These are phyloP conservation scores for Listrodromus nycthemerus DNA, from an alignment of 2,888 invertebrate species.

Conservation along the genomic window DNA sequence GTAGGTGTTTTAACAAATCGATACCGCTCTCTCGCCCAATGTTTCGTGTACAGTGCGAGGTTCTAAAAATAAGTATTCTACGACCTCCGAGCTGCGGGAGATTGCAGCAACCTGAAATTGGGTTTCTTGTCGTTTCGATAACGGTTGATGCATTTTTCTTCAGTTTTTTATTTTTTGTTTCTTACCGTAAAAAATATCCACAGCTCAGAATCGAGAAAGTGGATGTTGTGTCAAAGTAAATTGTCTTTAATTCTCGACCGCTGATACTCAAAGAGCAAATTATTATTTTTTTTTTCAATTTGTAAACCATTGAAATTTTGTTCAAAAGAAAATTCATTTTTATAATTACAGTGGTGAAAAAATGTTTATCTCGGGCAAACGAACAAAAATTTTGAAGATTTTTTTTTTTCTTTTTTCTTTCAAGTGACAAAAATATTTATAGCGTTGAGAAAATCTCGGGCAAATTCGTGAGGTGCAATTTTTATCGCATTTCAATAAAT, in stretches of 20 bases:
- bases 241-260: no score
- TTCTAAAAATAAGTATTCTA: slow-evolving; percentile 26
- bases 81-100: slow-evolving; percentile 23
- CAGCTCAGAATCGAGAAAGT: no score
- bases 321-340: not conserved
- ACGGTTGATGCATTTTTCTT: not conserved
- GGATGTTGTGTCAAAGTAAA: no score
- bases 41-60: not conserved
- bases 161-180: not conserved
- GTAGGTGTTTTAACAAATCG: slow-evolving; percentile 17
- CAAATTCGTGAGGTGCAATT: no score
- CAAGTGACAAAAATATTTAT: no score
- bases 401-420: no score
- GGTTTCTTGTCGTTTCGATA: not conserved
- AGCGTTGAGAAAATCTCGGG: not conserved
- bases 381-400: no score
- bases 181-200: no score
- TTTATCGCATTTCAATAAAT: not conserved
- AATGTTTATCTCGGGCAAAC: no score
- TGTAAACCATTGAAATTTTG: not conserved
- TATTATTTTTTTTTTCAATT: no score
- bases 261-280: no score
- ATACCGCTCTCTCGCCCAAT: not conserved
- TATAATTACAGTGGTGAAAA: not conserved
- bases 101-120: slow-evolving; percentile 25